Evolutionary conservation across 1,140 invertebrate genomes (phyloP).

Genomic region (Linepithema humile): DNA sequence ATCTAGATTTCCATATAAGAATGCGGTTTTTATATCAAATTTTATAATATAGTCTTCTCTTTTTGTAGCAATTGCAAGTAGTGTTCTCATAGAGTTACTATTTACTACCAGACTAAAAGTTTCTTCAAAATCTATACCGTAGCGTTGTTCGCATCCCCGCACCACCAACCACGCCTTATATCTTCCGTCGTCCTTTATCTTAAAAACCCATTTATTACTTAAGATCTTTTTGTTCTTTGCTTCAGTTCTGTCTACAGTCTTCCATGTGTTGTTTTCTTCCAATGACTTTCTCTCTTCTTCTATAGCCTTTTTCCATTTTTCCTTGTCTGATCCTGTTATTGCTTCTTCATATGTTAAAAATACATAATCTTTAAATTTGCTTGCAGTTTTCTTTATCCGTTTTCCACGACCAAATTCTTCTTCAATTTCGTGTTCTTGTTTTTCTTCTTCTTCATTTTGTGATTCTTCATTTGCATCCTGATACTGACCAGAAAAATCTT

Average conservation of each 20-base stretch:
- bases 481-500: too few species aligned
- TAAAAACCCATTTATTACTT: constrained; percentile 55
- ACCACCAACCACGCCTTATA: constrained; percentile 69
- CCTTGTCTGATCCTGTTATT: background rate
- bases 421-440: too few species aligned
- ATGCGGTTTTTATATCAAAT: constrained; percentile 62
- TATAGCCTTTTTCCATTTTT: constrained; percentile 17
- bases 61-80: constrained; percentile 62
- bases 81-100: constrained; percentile 61
- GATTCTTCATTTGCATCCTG: too few species aligned
- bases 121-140: constrained; percentile 71
- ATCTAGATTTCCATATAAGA: background rate
- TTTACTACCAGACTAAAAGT: constrained; percentile 71
- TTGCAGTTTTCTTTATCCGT: background rate
- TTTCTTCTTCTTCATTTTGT: too few species aligned
- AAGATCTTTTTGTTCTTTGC: background rate
- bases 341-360: background rate
- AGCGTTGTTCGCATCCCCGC: constrained; percentile 68
- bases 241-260: background rate
- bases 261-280: constrained; percentile 18
- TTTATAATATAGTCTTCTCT: constrained; percentile 32
- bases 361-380: background rate
- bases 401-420: too few species aligned
- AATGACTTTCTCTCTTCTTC: constrained; percentile 15
- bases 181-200: constrained; percentile 10